These are phyloP conservation scores for Pleuronectes platessa DNA, from an alignment of 2,113 vertebrate species.

Conservation along the genomic window DNA sequence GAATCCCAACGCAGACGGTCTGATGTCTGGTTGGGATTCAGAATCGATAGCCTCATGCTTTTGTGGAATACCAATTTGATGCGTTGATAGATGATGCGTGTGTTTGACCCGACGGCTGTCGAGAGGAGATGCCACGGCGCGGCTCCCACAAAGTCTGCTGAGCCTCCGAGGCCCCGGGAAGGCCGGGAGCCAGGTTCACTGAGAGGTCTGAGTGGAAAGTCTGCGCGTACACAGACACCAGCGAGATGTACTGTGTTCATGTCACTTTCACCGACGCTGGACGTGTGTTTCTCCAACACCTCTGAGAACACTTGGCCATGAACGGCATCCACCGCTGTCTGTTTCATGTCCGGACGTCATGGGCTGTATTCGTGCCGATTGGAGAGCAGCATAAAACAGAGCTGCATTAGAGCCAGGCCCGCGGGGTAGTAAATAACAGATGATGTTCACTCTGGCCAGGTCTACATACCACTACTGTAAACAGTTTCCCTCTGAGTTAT, in stretches of 20 bases:
- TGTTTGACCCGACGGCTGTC: slow-evolving; percentile 56
- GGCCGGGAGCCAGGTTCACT: slow-evolving; percentile 67
- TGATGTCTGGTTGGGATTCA: slow-evolving; percentile 56
- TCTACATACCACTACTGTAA: slow-evolving; percentile 77
- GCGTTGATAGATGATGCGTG: slow-evolving; percentile 29
- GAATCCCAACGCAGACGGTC: slow-evolving; percentile 25
- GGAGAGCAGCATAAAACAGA: slow-evolving; percentile 64
- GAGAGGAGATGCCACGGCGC: slow-evolving; percentile 47
- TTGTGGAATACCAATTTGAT: slow-evolving; percentile 61
- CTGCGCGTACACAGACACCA: slow-evolving; percentile 63
- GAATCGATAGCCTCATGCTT: slow-evolving; percentile 41
- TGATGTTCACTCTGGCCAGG: slow-evolving; percentile 70
- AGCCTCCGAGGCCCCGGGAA: slow-evolving; percentile 53
- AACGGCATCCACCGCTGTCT: slow-evolving; percentile 55
- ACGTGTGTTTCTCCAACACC: slow-evolving; percentile 56
- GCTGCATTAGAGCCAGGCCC: slow-evolving; percentile 56
- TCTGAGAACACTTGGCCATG: slow-evolving; percentile 53
- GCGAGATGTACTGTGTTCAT: slow-evolving; percentile 65
- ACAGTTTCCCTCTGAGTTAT: slow-evolving; percentile 77
- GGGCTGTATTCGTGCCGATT: slow-evolving; percentile 45
- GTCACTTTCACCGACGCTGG: slow-evolving; percentile 60
- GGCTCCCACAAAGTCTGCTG: slow-evolving; percentile 45
- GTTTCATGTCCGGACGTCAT: slow-evolving; percentile 71
- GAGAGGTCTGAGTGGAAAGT: slow-evolving; percentile 76
- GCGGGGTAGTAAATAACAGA: slow-evolving; percentile 76